phyloP scores from a whole-genome alignment of 2,888 invertebrate genomes.

The Sturmia bella region DNA sequence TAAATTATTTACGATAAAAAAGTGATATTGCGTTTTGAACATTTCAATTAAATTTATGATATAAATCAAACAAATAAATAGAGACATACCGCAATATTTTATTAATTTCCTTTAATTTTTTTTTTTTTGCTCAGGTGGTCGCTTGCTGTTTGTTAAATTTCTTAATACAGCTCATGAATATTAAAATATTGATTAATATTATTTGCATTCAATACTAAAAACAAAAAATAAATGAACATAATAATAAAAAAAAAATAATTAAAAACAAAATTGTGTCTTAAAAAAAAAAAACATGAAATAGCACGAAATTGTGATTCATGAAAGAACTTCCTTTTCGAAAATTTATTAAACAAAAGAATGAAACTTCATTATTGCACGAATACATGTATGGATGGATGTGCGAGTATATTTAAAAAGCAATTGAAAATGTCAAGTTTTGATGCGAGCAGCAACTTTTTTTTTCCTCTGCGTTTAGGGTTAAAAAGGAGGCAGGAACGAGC shows the following conservation, averaged over 20 bases:
- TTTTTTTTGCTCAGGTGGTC: slow-evolving; percentile 28
- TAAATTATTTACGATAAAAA: too few species aligned
- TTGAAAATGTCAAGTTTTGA: slow-evolving; percentile 58
- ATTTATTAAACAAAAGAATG: slow-evolving; percentile 53
- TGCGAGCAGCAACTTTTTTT: slow-evolving; percentile 3
- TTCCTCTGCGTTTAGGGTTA: slow-evolving; percentile 41
- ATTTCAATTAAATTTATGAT: slow-evolving; percentile 17
- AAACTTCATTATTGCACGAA: slow-evolving; percentile 37
- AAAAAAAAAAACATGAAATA: slow-evolving; percentile 1
- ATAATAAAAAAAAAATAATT: not conserved
- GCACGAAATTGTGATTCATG: slow-evolving; percentile 24
- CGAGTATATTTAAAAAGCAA: slow-evolving; percentile 58
- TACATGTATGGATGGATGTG: too few species aligned
- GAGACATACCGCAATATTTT: slow-evolving; percentile 14
- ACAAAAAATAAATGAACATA: too few species aligned
- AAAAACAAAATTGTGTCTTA: slow-evolving; percentile 2
- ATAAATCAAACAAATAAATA: slow-evolving; percentile 23
- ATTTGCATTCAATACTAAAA: slow-evolving; percentile 8
- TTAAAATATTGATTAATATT: slow-evolving; percentile 14
- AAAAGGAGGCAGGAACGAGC: slow-evolving; percentile 1
- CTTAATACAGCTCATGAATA: slow-evolving; percentile 41
- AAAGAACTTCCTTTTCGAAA: slow-evolving; percentile 53
- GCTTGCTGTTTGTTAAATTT: slow-evolving; percentile 16
- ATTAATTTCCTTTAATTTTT: slow-evolving; percentile 37
- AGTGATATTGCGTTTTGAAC: too few species aligned